phyloP scores from a whole-genome alignment of 92 coral and sea anemone genomes.

The Phymanthus crucifer region DNA sequence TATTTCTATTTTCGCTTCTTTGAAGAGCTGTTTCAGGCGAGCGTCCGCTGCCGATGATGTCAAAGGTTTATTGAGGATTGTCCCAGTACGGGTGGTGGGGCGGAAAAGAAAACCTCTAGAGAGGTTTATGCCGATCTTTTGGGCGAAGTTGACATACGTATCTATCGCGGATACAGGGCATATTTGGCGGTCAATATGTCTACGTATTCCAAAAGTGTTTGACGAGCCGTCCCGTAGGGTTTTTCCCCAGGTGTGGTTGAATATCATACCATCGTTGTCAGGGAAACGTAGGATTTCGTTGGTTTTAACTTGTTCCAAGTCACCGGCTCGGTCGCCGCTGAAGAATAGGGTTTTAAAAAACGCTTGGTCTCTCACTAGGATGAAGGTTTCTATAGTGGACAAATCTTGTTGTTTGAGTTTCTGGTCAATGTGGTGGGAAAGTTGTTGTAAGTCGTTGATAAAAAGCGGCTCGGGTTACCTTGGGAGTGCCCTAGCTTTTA shows the following conservation, averaged over 20 bases:
- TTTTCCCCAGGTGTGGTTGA: constrained; percentile 66
- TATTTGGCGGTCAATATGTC: constrained; percentile 46
- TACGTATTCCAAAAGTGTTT: constrained; percentile 42
- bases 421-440: background rate
- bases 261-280: constrained; percentile 39
- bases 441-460: background rate
- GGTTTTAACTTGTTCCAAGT: constrained; percentile 37
- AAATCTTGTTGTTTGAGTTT: background rate
- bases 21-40: constrained; percentile 19
- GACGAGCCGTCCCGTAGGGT: constrained; percentile 45
- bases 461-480: constrained; percentile 28
- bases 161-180: constrained; percentile 50
- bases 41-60: constrained; percentile 30
- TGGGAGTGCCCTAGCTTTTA: constrained; percentile 20
- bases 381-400: background rate
- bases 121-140: constrained; percentile 21
- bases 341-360: constrained; percentile 37
- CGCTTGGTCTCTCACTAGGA: constrained; percentile 11
- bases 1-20: constrained; percentile 14
- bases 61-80: constrained; percentile 28
- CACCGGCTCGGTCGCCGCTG: constrained; percentile 53
- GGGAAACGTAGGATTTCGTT: constrained; percentile 50
- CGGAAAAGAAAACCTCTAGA: constrained; percentile 35
- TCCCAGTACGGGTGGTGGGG: constrained; percentile 36
- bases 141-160: constrained; percentile 36